Conservation (phyloP, 1,140 invertebrate genomes). For the Trichonephila clavipes region DNA sequence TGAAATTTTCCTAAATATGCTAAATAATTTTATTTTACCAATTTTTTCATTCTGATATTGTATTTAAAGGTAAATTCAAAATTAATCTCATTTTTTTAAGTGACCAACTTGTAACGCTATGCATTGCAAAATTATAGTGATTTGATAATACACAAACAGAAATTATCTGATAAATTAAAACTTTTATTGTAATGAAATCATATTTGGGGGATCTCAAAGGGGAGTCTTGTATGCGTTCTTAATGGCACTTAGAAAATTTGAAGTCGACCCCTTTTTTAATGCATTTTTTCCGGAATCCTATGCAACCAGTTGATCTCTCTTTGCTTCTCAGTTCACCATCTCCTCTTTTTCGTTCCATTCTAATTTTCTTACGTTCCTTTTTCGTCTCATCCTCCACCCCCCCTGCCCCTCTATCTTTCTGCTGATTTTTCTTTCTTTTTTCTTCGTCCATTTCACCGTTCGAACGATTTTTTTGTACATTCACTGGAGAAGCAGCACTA, state of each 20-base stretch:
- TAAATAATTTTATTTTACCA: too few species aligned
- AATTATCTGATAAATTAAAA: too few species aligned
- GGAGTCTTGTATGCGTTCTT: background rate
- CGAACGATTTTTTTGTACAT: background rate
- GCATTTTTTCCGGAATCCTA: conserved; percentile 4
- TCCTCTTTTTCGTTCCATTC: conserved; percentile 44
- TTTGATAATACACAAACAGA: too few species aligned
- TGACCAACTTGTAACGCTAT: too few species aligned
- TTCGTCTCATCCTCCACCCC: background rate
- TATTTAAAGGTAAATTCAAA: too few species aligned
- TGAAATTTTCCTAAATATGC: too few species aligned
- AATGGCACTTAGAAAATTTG: conserved; percentile 1
- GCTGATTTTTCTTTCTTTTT: background rate
- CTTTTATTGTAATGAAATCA: too few species aligned
- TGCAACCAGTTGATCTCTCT: conserved; percentile 56
- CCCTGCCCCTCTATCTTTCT: background rate
- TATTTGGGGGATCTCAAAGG: too few species aligned
- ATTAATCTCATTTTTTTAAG: too few species aligned
- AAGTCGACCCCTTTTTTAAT: conserved; percentile 22
- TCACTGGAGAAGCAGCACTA: conserved; percentile 24
- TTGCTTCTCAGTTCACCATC: conserved; percentile 19
- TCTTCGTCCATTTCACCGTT: background rate
- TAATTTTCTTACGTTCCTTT: conserved; percentile 36
- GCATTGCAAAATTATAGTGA: too few species aligned
- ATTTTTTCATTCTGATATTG: too few species aligned